Evolutionary conservation across 1,140 invertebrate species (phyloP).

Genomic region (Cydia fagiglandana): DNA sequence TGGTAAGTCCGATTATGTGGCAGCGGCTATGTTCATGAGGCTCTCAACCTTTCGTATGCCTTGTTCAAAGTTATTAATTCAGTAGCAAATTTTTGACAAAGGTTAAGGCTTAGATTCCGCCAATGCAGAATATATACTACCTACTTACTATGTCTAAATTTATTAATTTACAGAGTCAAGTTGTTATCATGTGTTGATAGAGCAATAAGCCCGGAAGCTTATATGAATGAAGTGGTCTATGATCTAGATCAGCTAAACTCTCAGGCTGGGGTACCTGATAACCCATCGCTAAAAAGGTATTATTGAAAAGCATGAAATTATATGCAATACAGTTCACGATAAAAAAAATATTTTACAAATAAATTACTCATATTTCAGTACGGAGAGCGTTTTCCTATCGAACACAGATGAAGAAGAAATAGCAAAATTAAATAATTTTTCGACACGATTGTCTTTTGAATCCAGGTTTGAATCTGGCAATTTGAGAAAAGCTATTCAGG

Average conservation of each 20-base stretch:
- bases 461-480: slow-evolving; percentile 96
- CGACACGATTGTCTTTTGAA: slow-evolving; percentile 86
- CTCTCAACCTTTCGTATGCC: too few species aligned
- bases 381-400: slow-evolving; percentile 60
- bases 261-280: slow-evolving; percentile 38
- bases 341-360: background rate
- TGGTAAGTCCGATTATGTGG: too few species aligned
- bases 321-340: background rate
- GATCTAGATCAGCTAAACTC: slow-evolving; percentile 83
- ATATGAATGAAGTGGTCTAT: slow-evolving; percentile 85
- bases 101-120: background rate
- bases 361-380: slow-evolving; percentile 38
- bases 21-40: too few species aligned
- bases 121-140: background rate
- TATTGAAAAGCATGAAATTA: background rate
- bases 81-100: too few species aligned
- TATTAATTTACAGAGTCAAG: slow-evolving; percentile 71
- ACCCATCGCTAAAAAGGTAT: slow-evolving; percentile 59
- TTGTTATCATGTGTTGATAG: slow-evolving; percentile 82
- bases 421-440: slow-evolving; percentile 73
- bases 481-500: slow-evolving; percentile 92
- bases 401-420: slow-evolving; percentile 84
- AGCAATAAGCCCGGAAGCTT: slow-evolving; percentile 79
- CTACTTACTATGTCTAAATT: background rate
- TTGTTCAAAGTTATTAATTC: too few species aligned